Evolutionary conservation across 2,888 invertebrate species (phyloP).

Genomic region (Malthinus seriepunctatus): DNA sequence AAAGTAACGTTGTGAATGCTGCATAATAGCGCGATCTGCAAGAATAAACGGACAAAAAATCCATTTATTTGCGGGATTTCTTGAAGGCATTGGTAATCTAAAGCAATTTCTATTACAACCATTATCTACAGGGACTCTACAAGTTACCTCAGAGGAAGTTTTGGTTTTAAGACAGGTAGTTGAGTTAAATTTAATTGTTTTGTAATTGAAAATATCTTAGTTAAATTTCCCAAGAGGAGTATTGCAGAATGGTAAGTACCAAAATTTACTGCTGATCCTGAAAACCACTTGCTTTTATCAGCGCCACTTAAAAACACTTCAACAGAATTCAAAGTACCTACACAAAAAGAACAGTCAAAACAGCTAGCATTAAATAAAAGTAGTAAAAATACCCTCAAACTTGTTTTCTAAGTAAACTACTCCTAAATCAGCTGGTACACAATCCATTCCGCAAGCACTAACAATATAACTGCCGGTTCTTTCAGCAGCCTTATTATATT

Average conservation of each 20-base stretch:
- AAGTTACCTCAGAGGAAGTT: neutral
- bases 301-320: constrained; percentile 66
- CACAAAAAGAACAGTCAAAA: neutral
- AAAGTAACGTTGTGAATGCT: constrained; percentile 77
- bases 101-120: too few species aligned
- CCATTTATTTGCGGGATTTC: too few species aligned
- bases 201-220: constrained; percentile 58
- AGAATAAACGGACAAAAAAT: constrained; percentile 70
- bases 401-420: constrained; percentile 75
- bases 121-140: too few species aligned
- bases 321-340: constrained; percentile 75
- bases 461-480: constrained; percentile 82
- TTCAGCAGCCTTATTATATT: constrained; percentile 74
- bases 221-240: constrained; percentile 68
- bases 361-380: neutral
- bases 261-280: constrained; percentile 65
- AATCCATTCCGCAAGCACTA: constrained; percentile 92
- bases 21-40: constrained; percentile 80
- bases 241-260: constrained; percentile 93
- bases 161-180: constrained; percentile 59
- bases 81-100: too few species aligned
- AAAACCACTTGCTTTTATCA: constrained; percentile 36
- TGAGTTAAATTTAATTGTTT: constrained; percentile 66
- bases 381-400: constrained; percentile 65
- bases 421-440: constrained; percentile 89